phyloP scores from a whole-genome alignment of 1,140 invertebrate genomes.

The Cydia splendana region DNA sequence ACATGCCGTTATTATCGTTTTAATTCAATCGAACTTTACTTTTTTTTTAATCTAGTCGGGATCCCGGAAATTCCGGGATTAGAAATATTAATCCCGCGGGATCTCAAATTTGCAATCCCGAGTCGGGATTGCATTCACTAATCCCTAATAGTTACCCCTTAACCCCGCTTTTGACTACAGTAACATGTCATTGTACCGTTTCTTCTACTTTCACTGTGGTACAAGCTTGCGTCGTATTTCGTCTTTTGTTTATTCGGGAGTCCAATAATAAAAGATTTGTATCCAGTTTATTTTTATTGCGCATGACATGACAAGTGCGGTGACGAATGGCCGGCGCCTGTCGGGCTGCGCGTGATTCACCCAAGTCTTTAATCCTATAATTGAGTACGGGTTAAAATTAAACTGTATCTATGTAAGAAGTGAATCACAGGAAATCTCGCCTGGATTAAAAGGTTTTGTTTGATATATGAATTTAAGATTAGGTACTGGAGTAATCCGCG shows the following conservation, averaged over 20 bases:
- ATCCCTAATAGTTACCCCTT: no score
- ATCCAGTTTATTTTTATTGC: constrained; percentile 27
- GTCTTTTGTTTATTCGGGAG: constrained; percentile 17
- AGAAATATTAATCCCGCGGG: no score
- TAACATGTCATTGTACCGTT: not conserved
- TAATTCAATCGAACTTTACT: no score
- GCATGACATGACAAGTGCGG: constrained; percentile 22
- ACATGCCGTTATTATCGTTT: no score
- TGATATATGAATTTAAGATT: not conserved
- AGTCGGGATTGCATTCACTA: no score
- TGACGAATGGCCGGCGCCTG: constrained; percentile 14
- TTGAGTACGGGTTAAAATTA: constrained; percentile 22
- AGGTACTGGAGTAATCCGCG: not conserved
- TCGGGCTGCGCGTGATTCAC: constrained; percentile 28
- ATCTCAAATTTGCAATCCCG: no score
- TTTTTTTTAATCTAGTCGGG: no score
- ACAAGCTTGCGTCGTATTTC: not conserved
- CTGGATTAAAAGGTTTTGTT: not conserved
- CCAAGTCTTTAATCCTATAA: constrained; percentile 22
- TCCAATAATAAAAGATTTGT: constrained; percentile 31
- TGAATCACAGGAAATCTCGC: constrained; percentile 1
- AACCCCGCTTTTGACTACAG: not conserved
- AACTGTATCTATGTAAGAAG: constrained; percentile 18
- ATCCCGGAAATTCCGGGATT: no score
- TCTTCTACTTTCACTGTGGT: not conserved